phyloP scores from a whole-genome alignment of 92 coral and sea anemone species.

The Isaurus tuberculatus region DNA sequence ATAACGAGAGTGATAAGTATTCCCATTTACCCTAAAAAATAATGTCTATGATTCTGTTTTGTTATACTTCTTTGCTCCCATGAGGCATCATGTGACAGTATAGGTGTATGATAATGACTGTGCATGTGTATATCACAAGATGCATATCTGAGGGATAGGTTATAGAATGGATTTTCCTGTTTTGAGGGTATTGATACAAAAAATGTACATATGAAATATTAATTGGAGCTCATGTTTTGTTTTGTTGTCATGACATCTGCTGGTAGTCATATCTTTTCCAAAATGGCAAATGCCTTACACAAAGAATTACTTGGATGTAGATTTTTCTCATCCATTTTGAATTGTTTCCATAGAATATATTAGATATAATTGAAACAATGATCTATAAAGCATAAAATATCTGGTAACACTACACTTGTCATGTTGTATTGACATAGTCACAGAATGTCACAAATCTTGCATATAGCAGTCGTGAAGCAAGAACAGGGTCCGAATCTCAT shows the following conservation, averaged over 20 bases:
- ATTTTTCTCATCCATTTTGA: too few species aligned
- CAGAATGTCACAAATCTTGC: neutral
- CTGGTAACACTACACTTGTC: neutral
- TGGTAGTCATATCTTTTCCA: too few species aligned
- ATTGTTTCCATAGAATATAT: neutral
- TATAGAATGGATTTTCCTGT: neutral
- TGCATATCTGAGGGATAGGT: slow-evolving; percentile 1
- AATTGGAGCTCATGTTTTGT: neutral
- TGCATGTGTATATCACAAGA: neutral
- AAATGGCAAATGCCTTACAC: too few species aligned
- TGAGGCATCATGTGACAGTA: too few species aligned
- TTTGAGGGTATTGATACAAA: neutral
- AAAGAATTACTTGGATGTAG: neutral
- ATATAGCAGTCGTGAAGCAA: neutral
- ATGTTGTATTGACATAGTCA: neutral
- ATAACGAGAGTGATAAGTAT: too few species aligned
- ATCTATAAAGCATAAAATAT: neutral
- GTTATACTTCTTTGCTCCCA: too few species aligned
- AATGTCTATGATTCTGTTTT: too few species aligned
- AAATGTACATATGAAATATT: neutral
- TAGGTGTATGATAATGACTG: neutral
- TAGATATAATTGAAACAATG: neutral
- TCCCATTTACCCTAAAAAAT: too few species aligned
- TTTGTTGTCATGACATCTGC: neutral
- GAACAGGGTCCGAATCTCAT: too few species aligned